Conservation (phyloP, 2,888 invertebrate species). For the Cryptocheilus praepositus region DNA sequence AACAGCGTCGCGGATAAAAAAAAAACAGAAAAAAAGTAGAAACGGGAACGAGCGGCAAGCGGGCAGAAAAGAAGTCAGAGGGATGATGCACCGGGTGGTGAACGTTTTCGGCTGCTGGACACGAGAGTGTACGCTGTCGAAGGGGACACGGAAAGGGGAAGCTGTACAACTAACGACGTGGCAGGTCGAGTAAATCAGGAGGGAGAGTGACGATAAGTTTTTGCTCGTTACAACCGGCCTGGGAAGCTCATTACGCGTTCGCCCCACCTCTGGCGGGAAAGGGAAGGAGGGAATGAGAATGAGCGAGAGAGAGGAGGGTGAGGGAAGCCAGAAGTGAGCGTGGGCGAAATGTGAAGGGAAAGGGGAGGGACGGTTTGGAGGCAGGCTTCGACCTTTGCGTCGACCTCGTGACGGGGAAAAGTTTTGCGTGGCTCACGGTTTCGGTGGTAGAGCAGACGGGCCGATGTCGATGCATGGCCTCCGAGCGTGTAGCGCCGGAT, state of each 20-base stretch:
- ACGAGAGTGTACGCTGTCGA: conserved; percentile 39
- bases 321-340: conserved; percentile 31
- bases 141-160: conserved; percentile 22
- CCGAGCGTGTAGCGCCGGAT: conserved; percentile 18
- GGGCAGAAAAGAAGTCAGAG: no score
- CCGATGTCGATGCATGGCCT: conserved; percentile 19
- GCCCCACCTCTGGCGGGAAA: conserved; percentile 1
- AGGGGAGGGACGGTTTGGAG: conserved; percentile 13
- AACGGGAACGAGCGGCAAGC: no score
- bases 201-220: conserved; percentile 71
- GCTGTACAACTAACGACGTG: conserved; percentile 64
- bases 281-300: background rate
- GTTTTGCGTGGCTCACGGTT: conserved; percentile 37
- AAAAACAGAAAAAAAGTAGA: no score
- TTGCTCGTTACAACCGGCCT: conserved; percentile 70
- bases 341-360: conserved; percentile 23
- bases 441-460: conserved; percentile 33
- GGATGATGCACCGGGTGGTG: no score
- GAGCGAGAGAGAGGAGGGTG: background rate
- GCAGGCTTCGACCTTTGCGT: conserved; percentile 50
- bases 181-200: conserved; percentile 69
- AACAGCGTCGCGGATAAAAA: no score
- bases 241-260: conserved; percentile 68
- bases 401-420: conserved; percentile 32
- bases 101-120: background rate